Evolutionary conservation across 2,113 vertebrate genomes (phyloP), one percentile per base, ranked within the genome.

Genomic region (Bucco capensis): DNA sequence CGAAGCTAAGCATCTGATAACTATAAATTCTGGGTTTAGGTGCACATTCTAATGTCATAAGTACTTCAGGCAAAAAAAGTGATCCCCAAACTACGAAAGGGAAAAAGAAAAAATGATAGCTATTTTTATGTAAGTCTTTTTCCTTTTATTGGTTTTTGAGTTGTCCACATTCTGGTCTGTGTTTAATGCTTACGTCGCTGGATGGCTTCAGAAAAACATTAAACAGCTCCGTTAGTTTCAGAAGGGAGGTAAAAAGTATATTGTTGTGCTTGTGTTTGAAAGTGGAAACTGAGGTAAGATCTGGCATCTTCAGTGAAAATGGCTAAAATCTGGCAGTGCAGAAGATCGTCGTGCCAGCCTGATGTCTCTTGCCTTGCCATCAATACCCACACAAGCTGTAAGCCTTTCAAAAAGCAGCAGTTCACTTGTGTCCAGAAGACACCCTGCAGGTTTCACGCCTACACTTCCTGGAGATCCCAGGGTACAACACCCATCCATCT

Each of bases 301-400:
- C 50, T 74, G 44, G 49, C 15, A 58, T 37, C 53, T 64, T 76
- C 12, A 54, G 19, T 38, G 60, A 24, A 51, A 70, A 42, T 0
- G 2, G 9, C 64, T 83, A 19, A 53, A 57, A 35, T 22, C 21
- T 61, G 37, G 8, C 24, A 35, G 31, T n/a, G 33, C 16, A 28
- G 62, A 42, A 51, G 40, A 8, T 13, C 0, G 0, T 16, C 23
- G 62, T 47, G 40, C 38, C 62, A 79, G 40, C 24, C 60, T 4
- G 0, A 1, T 4, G 15, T 30, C 70, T 49, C 37, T 46, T 58
- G 37, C 37, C n/a, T 30, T 21, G 70, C 60, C 7, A 0, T 17
- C 42, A 5, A 22, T n/a, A 6, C 30, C 50, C 53, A 9, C 3
- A 0, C 18, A 19, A 10, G 8, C 0, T 2, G 2, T 46, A 58